A percentile compares a stretch with the other conserved stretches of the same genome.
phyloP scores from a whole-genome alignment of 92 coral and sea anemone species.

The Scolanthus callimorphus region DNA sequence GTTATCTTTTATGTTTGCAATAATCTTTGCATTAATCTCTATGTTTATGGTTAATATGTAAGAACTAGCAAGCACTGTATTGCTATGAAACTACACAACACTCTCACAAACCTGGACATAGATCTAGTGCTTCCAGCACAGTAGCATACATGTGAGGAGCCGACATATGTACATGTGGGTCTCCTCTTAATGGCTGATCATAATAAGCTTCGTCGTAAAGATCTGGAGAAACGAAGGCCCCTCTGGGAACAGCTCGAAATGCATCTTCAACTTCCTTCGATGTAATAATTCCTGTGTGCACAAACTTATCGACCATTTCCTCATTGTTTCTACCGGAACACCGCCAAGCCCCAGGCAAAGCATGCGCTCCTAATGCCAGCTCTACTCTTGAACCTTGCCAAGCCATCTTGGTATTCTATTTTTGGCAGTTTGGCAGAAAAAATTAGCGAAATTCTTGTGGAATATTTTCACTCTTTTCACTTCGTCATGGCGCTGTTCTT shows the following conservation, averaged over 20 bases:
- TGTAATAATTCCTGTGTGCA: conserved; percentile 70
- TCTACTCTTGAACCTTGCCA: background rate
- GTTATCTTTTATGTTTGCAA: too few relatives aligned
- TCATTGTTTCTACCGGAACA: conserved; percentile 86
- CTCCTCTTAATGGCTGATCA: conserved; percentile 89
- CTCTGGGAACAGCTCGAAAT: conserved; percentile 86
- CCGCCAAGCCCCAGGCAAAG: conserved; percentile 85
- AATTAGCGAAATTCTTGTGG: too few relatives aligned
- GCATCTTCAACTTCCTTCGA: conserved; percentile 91
- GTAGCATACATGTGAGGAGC: conserved; percentile 99
- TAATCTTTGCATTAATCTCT: too few relatives aligned
- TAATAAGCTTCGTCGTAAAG: conserved; percentile 87
- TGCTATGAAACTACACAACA: background rate
- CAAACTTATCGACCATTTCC: conserved; percentile 96
- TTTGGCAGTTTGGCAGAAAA: too few relatives aligned
- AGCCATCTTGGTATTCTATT: background rate
- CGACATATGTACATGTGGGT: conserved; percentile 92
- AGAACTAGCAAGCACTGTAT: too few relatives aligned
- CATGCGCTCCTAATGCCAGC: conserved; percentile 8
- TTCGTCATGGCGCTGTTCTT: too few relatives aligned
- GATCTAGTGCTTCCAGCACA: conserved; percentile 86
- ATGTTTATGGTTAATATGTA: too few relatives aligned
- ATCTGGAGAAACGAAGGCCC: conserved; percentile 85
- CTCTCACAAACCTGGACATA: conserved; percentile 91
- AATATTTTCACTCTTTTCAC: too few relatives aligned